These are phyloP conservation scores for Hemicentrotus pulcherrimus DNA, from an alignment of 35 echinoderm and acorn worm species.

Conservation along the genomic window DNA sequence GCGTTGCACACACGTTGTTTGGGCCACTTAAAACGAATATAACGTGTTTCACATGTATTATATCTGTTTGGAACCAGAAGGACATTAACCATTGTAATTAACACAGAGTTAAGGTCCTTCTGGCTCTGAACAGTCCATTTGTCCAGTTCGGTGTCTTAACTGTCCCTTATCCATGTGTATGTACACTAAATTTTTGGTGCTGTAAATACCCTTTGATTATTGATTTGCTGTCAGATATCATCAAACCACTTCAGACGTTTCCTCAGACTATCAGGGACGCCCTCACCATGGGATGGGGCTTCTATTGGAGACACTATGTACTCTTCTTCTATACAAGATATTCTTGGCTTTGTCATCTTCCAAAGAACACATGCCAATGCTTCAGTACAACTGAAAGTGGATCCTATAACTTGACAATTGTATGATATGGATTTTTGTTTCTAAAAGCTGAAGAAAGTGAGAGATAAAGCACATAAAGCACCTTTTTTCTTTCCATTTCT, in stretches of 20 bases:
- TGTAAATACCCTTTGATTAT: neutral
- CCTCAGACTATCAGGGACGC: neutral
- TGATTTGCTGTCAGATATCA: neutral
- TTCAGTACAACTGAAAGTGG: neutral
- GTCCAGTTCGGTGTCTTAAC: too few relatives aligned
- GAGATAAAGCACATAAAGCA: neutral
- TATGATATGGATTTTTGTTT: neutral
- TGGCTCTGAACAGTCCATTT: too few relatives aligned
- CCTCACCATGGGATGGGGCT: neutral
- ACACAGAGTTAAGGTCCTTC: too few relatives aligned
- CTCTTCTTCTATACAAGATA: neutral
- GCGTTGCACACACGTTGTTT: too few relatives aligned
- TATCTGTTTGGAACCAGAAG: too few relatives aligned
- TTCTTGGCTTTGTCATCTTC: neutral
- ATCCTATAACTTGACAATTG: neutral
- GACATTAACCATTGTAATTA: too few relatives aligned
- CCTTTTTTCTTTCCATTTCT: neutral
- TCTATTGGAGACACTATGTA: neutral
- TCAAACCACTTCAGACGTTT: neutral
- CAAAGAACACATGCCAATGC: neutral
- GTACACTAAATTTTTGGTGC: too few relatives aligned
- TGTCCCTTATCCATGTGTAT: too few relatives aligned
- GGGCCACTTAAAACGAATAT: too few relatives aligned
- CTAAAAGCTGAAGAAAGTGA: neutral
- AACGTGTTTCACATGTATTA: too few relatives aligned